Base-by-base conservation (phyloP, 2,888 invertebrate species). In the Mimachlamys varia region DNA sequence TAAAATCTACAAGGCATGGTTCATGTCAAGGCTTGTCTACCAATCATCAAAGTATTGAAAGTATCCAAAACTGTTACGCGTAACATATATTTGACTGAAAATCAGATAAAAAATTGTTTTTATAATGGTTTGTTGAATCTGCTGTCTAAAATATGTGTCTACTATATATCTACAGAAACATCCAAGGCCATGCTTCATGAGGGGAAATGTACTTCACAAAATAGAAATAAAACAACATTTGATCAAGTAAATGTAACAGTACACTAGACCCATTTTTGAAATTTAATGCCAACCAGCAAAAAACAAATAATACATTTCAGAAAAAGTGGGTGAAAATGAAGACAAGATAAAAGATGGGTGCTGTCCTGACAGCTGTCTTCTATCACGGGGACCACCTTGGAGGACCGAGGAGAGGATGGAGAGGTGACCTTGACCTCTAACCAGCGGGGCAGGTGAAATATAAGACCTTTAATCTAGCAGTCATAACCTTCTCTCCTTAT, bases 401-500 rank as follows among this genome's bases (percentile, higher is more conserved):
- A 76, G 76, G 76, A 33, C 76, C n/a, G n/a, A 76, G 76, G 13
- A 33, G 33, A 33, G 13, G 33, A 76, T 62, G 10, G 62, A 62
- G 62, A n/a, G 0, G 62, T 62, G 76, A 76, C 76, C 76, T 76
- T 76, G 76, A 76, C 76, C 33, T 33, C 13, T 10, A 15, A 76
- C 0, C 76, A 76, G 76, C 76, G 12, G 76, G 76, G 33, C 76
- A 76, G 76, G 76, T 33, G 76, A 76, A 76, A 76, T 76, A n/a
- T 58, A 76, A 76, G 76, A 76, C 33, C 33, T 33, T 13, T 15
- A 76, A 10, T 12, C 76, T 33, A 15, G 27, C 33, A 76, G 22
- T 76, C 76, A 76, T 22, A 33, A 33, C 76, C 76, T 33, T 76
- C 33, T 76, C 62, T n/a, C 53, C 7, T 7, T 76, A 76, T 33